Conservation (phyloP, 2,113 vertebrate species). For the Gnathonemus echidnorhynchus region DNA sequence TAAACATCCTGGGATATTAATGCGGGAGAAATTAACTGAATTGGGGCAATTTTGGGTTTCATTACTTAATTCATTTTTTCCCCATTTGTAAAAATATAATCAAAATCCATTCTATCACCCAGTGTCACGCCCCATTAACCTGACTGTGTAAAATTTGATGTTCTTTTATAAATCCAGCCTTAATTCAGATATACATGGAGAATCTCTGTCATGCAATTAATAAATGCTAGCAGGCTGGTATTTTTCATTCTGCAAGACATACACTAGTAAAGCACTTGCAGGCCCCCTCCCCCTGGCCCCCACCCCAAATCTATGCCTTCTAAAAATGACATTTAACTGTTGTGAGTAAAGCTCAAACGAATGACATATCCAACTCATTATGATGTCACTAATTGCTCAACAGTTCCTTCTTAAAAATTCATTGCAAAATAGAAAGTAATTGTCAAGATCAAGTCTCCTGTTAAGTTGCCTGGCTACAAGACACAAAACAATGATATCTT, state of each 20-base stretch:
- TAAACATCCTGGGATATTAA: background rate
- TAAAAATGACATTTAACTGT: background rate
- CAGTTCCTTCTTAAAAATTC: background rate
- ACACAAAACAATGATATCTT: background rate
- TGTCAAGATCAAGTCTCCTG: background rate
- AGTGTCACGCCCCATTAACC: background rate
- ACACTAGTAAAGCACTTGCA: background rate
- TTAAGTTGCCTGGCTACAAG: background rate
- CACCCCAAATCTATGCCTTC: background rate
- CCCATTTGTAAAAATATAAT: background rate
- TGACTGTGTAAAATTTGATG: background rate
- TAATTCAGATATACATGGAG: background rate
- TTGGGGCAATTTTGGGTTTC: background rate
- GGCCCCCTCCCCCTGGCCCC: background rate
- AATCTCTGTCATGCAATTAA: background rate
- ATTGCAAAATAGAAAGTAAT: background rate
- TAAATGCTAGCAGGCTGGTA: background rate
- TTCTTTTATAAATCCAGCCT: background rate
- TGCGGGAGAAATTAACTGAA: background rate
- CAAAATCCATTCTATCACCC: background rate
- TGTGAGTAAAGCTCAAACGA: background rate
- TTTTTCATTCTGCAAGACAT: background rate
- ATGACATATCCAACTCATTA: background rate
- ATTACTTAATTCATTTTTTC: background rate
- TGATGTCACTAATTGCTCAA: background rate